Conservation (phyloP, 2,797 vertebrate genomes). For the Pagetopsis macropterus region DNA sequence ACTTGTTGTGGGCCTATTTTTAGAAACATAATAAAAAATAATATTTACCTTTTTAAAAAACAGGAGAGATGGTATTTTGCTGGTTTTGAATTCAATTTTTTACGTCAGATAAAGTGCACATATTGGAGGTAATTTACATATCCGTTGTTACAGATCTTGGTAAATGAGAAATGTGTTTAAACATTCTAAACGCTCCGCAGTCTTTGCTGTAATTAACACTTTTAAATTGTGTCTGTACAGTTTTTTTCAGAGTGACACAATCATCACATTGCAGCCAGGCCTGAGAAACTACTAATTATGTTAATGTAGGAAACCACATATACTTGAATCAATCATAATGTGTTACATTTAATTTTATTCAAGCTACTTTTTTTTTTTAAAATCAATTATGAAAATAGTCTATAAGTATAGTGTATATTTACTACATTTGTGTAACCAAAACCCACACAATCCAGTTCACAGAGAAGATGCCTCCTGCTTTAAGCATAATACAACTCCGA, state of each 20-base stretch:
- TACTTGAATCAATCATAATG: background rate
- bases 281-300: background rate
- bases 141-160: background rate
- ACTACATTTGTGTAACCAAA: background rate
- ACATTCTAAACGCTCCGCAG: background rate
- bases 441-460: background rate
- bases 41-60: too few relatives aligned
- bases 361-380: background rate
- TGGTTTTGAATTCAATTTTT: background rate
- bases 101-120: background rate
- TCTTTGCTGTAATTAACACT: background rate
- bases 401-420: background rate
- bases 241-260: background rate
- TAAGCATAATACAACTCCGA: too few relatives aligned
- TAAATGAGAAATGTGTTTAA: background rate
- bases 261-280: background rate
- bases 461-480: background rate
- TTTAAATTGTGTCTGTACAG: constrained; percentile 1
- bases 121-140: background rate
- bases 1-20: constrained; percentile 48
- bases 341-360: background rate
- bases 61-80: background rate
- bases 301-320: background rate
- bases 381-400: background rate
- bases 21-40: background rate